Conservation (phyloP, 2,113 vertebrate species). For the Machaerirhynchus nigripectus region DNA sequence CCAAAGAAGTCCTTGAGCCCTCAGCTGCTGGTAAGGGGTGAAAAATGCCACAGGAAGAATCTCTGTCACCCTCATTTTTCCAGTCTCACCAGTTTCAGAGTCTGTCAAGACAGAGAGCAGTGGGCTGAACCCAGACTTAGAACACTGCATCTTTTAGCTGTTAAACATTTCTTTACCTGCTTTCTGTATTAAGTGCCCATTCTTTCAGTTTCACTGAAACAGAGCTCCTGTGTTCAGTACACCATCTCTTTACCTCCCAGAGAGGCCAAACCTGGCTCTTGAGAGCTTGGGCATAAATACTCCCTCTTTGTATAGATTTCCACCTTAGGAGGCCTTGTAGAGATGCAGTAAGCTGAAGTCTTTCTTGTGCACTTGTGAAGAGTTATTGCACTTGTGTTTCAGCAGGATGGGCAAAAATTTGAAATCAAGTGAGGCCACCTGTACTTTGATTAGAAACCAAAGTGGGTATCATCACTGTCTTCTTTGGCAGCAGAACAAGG, state of each 20-base stretch:
- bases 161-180: not conserved
- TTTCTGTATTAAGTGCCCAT: not conserved
- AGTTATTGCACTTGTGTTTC: not conserved
- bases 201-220: not conserved
- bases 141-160: not conserved
- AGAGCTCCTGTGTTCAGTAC: not conserved
- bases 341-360: not conserved
- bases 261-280: not conserved
- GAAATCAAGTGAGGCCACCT: not conserved
- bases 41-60: not conserved
- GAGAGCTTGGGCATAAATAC: rapidly evolving
- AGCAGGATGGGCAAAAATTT: not conserved
- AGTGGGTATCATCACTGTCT: not conserved
- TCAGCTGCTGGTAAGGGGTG: not conserved
- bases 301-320: not conserved
- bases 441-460: not conserved
- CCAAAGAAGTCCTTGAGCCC: not conserved
- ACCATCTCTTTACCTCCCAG: not conserved
- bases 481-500: not conserved
- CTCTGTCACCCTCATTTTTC: not conserved
- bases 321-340: not conserved
- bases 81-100: not conserved
- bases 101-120: not conserved
- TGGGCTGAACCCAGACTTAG: not conserved
- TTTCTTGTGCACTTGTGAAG: not conserved